phyloP scores from a whole-genome alignment of 2,113 vertebrate species.

The Ibidorhyncha struthersii region DNA sequence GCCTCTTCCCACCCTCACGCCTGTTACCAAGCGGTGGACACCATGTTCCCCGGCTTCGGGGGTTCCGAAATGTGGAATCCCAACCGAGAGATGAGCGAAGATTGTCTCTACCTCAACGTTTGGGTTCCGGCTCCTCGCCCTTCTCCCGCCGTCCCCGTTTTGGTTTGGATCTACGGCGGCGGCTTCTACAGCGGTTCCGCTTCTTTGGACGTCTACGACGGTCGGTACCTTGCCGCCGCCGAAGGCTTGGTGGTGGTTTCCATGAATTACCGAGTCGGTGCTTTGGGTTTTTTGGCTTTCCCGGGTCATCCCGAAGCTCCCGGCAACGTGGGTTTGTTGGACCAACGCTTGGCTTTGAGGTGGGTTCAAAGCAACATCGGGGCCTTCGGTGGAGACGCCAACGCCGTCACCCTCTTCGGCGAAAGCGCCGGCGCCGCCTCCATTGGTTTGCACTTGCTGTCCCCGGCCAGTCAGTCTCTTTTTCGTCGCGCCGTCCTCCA shows the following conservation, averaged over 20 bases:
- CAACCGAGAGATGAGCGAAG: constrained; percentile 88
- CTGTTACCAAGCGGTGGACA: constrained; percentile 88
- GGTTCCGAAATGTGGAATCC: constrained; percentile 96
- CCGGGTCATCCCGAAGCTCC: constrained; percentile 88
- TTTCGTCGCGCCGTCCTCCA: constrained; percentile 88
- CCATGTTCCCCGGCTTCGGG: constrained; percentile 83
- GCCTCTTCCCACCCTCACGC: constrained; percentile 79
- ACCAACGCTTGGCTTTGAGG: constrained; percentile 87
- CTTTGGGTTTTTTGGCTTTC: constrained; percentile 88
- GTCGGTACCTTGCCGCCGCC: constrained; percentile 84
- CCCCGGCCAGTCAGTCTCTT: constrained; percentile 79
- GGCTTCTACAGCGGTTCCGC: constrained; percentile 91
- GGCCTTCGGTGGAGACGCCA: constrained; percentile 87
- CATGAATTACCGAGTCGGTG: constrained; percentile 90
- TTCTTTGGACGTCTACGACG: constrained; percentile 91
- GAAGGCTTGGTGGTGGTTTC: constrained; percentile 88
- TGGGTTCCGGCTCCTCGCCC: constrained; percentile 85
- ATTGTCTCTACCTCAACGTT: constrained; percentile 91
- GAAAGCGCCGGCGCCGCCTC: constrained; percentile 91
- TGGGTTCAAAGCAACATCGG: constrained; percentile 89
- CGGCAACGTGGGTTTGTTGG: constrained; percentile 88
- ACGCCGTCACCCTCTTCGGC: constrained; percentile 88
- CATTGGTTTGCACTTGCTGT: constrained; percentile 85
- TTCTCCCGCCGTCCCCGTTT: constrained; percentile 76
- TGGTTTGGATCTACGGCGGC: constrained; percentile 94